Base-by-base conservation (phyloP, 1,140 invertebrate species). In the Nylanderia fulva region DNA sequence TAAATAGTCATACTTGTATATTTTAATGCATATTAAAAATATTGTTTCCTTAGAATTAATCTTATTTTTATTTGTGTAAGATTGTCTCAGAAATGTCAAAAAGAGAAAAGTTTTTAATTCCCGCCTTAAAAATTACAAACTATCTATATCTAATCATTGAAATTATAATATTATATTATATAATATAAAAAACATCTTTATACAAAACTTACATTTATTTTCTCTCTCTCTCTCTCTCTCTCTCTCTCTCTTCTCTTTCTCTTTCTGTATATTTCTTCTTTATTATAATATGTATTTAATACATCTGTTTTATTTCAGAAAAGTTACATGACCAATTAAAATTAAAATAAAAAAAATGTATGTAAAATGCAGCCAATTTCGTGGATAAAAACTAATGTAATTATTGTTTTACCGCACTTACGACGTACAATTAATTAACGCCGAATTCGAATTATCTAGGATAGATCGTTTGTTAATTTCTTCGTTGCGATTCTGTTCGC, bases 231-330 rank as follows among this genome's bases (percentile, higher is more conserved):
- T n/a, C n/a, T n/a, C n/a, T n/a, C n/a, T n/a, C n/a, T n/a, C n/a
- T n/a, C n/a, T n/a, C n/a, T n/a, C n/a, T n/a, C n/a, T n/a, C n/a
- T n/a, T n/a, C n/a, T n/a, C 3, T 33, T 33, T 33, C 29, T 33
- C 29, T 33, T 3, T 33, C 29, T 33, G 1, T 33, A 1, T 33
- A 3, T 33, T 33, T 84, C 64, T 48, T 71, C 56, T 90, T 86
- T 84, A 90, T 84, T 90, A 86, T 87, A 86, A 68, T 85, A 56
- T 90, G 83, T 86, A 86, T 58, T 87, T 89, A 85, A 90, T 83
- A 77, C 84, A 1, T 33, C 29, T 86, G 66, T 85, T 83, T 61
- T 76, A 90, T 87, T 63, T 60, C 86, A 88, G 76, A 90, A 54
- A 88, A 90, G 79, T 83, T 3, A 33, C 63, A 90, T 84, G 85